Evolutionary conservation across 2,797 vertebrate genomes (phyloP), one percentile per base, ranked within the genome.

Genomic region (Microctenopoma steveboyesi): DNA sequence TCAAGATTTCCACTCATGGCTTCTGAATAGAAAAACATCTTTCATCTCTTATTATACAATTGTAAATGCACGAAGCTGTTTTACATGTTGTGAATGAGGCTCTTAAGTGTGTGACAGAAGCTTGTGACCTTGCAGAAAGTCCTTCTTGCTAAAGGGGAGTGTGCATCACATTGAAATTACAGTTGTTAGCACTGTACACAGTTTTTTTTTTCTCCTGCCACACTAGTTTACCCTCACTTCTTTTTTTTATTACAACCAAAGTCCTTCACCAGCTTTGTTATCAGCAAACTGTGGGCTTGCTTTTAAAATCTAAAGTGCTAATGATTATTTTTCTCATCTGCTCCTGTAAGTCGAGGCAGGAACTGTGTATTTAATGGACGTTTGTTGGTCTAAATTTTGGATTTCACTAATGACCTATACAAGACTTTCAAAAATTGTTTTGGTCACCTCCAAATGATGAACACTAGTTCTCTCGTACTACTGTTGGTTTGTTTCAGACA

Each of bases 51-150:
- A 62, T 81, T 78, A 54, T 67, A 49, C 66, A 70, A 54, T 67
- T 76, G 30, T 72, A 81, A 71, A 61, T 81, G 74, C 82, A 65
- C 63, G 73, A 74, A 30, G 64, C 37, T n/a, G 43, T 73, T 78
- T 67, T 56, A 79, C 76, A 64, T 67, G 30, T 57, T 35, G 46
- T 85, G 72, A 84, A 81, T 71, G 55, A 66, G 28, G 10, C 82
- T 81, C 72, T 89, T 1, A 18, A 86, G 72, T 58, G 46, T 66
- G 60, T 30, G 57, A 82, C 67, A 62, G 67, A 30, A 78, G 78
- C 74, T 62, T 28, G 13, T 76, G 78, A 86, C 85, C 88, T 89
- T 88, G 82, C 25, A 58, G 59, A 60, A 62, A 74, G 55, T 78
- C 46, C 63, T 69, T 70, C 56, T 28, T 4, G 30, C 63, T 72